Evolutionary conservation across 2,888 invertebrate genomes (phyloP).

Genomic region (Aelia acuminata): DNA sequence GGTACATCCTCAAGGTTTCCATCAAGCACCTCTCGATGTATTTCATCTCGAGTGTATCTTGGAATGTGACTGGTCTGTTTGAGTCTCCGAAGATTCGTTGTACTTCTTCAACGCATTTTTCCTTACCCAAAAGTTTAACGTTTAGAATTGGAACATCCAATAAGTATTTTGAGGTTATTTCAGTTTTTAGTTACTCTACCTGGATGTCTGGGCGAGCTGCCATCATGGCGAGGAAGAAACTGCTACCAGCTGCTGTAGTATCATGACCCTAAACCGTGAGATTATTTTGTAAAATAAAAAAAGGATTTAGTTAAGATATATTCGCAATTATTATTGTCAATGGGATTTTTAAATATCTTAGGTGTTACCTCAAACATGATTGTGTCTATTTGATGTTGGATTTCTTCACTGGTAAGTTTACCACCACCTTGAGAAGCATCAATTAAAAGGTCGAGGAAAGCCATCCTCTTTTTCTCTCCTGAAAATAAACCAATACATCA

Average conservation of each 20-base stretch:
- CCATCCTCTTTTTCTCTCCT: conserved; percentile 86
- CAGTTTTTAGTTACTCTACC: conserved; percentile 66
- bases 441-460: conserved; percentile 87
- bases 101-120: conserved; percentile 81
- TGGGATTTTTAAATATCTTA: too few relatives aligned
- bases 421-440: conserved; percentile 85
- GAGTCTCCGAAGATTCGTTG: conserved; percentile 83
- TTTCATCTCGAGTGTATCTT: conserved; percentile 87
- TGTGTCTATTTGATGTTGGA: conserved; percentile 88
- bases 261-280: conserved; percentile 77
- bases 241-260: conserved; percentile 85
- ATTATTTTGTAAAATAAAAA: too few relatives aligned
- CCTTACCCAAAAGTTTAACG: conserved; percentile 66
- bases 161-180: too few relatives aligned
- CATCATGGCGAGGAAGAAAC: conserved; percentile 83
- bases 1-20: conserved; percentile 80
- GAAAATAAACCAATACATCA: neutral
- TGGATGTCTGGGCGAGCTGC: conserved; percentile 82
- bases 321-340: too few relatives aligned
- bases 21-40: conserved; percentile 75
- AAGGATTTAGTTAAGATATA: too few relatives aligned
- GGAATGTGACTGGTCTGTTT: conserved; percentile 82
- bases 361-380: conserved; percentile 85
- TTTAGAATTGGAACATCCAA: too few relatives aligned
- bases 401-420: conserved; percentile 82